Percentiles rank a stretch among this genome's conserved stretches.
These are phyloP conservation scores for Ptiloglossa arizonensis DNA, from an alignment of 1,140 invertebrate genomes.

Conservation along the genomic window DNA sequence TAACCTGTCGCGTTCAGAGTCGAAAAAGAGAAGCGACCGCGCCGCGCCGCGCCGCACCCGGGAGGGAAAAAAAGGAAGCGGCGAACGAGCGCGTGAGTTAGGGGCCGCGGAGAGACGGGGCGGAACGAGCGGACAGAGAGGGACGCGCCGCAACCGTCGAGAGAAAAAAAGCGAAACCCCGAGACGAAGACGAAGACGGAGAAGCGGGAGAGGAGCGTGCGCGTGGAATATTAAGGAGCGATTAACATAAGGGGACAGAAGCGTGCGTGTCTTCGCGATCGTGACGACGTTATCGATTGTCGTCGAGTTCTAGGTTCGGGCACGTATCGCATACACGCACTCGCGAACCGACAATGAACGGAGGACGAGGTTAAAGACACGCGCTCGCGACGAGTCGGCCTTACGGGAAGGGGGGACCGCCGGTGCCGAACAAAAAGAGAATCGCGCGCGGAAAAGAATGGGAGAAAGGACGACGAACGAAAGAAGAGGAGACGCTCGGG, in stretches of 20 bases:
- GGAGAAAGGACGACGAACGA: slow-evolving; percentile 43
- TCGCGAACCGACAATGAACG: slow-evolving; percentile 69
- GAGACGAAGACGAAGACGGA: not conserved
- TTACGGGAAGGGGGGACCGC: slow-evolving; percentile 3
- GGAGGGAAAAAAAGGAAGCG: not conserved
- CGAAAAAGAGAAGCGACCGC: not conserved
- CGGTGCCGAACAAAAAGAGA: slow-evolving; percentile 53
- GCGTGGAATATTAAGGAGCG: slow-evolving; percentile 77
- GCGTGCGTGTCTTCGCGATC: slow-evolving; percentile 75
- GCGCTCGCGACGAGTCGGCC: slow-evolving; percentile 41
- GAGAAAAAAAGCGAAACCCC: slow-evolving; percentile 18
- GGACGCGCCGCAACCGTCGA: slow-evolving; percentile 22
- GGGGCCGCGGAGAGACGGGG: slow-evolving; percentile 9
- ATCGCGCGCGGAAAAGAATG: slow-evolving; percentile 57
- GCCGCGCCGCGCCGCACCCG: not conserved
- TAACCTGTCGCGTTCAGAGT: slow-evolving; percentile 6
- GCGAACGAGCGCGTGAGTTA: not conserved
- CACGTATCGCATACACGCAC: slow-evolving; percentile 63
- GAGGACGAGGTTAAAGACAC: slow-evolving; percentile 65
- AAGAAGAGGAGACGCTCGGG: slow-evolving; percentile 13
- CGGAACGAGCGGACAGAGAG: slow-evolving; percentile 29
- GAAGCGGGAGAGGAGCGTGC: slow-evolving; percentile 51
- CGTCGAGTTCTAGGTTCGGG: slow-evolving; percentile 55
- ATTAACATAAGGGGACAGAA: slow-evolving; percentile 78
- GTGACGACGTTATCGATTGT: slow-evolving; percentile 80